Evolutionary conservation across 2,113 vertebrate genomes (phyloP), one percentile per base, ranked within the genome.

Genomic region (Dendropsophus ebraccatus): DNA sequence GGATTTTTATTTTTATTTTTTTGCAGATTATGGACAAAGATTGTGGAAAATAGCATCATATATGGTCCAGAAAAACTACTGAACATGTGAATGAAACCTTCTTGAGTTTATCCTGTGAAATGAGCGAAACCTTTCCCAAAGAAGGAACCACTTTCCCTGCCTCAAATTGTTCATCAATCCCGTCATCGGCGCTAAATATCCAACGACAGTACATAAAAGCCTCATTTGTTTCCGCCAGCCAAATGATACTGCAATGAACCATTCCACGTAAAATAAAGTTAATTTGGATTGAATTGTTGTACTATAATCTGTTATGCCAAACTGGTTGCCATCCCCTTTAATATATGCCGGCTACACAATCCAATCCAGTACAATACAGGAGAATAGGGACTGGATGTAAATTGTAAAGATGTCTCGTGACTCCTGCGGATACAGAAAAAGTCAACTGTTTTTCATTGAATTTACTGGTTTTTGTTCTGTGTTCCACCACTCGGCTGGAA

Each of bases 391-490:
- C 25, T 74, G 30, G 19, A 60, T 70, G 28, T 56, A 54, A 85
- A 85, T 76, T 85, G 74, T 79, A 70, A 54, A 56, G 52, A 54
- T 74, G 50, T 54, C 35, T 60, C 74, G 78, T 81, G 85, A 62
- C 28, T 69, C 78, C 84, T 62, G 85, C 73, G 69, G 78, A 74
- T 81, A 60, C n/a, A 81, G 65, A 86, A 80, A 35, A 79, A 69
- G 75, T 80, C 56, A 30, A 81, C 58, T 10, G 77, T 62, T 60
- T 81, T 73, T 81, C 30, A 62, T 70, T 74, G 69, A 81, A 81
- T 62, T 74, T 81, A 60, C 65, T 74, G 56, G 62, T 73, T 74
- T 81, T 86, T 86, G 84, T 86, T 86, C 77, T 81, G 77, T 86
- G 47, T 74, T 86, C 78, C 69, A 74, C 85, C 56, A 73, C 67